Percentiles rank a stretch among this genome's conserved stretches.
These are phyloP conservation scores for Mustela nigripes DNA, from an alignment of 2,113 vertebrate species.

Conservation along the genomic window DNA sequence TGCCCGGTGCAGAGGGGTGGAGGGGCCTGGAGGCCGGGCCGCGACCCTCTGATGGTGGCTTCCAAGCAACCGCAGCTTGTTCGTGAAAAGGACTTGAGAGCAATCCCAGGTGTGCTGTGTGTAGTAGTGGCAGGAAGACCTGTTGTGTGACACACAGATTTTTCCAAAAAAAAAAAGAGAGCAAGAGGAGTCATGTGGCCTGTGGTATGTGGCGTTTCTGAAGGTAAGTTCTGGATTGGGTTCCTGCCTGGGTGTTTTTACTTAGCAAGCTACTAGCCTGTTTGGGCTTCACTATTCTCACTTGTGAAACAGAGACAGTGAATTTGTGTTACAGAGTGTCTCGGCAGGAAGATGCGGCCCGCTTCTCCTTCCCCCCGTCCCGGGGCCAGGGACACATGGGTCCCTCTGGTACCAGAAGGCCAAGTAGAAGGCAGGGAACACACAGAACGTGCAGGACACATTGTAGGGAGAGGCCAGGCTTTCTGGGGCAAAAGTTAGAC, in stretches of 20 bases:
- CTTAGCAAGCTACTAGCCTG: not conserved
- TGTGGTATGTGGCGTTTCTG: not conserved
- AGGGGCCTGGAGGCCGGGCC: not conserved
- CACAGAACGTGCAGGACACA: too few species aligned
- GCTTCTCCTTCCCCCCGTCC: too few species aligned
- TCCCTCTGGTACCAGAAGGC: not conserved
- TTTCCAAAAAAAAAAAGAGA: too few species aligned
- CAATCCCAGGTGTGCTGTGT: not conserved
- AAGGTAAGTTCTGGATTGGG: not conserved
- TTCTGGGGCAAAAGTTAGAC: not conserved
- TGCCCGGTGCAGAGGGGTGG: fast-evolving
- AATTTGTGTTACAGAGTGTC: not conserved
- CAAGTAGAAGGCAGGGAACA: not conserved
- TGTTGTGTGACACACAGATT: not conserved
- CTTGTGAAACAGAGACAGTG: too few species aligned
- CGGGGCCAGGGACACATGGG: not conserved
- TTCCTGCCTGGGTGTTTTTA: not conserved
- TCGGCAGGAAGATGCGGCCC: not conserved
- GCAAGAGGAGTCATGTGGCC: not conserved
- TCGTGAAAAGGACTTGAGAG: not conserved
- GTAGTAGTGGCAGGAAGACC: not conserved
- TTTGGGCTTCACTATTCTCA: not conserved
- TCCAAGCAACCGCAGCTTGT: not conserved
- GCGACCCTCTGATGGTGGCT: not conserved
- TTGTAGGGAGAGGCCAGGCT: not conserved